Base-by-base conservation (phyloP, 2,113 vertebrate genomes). In the Nothoprocta pentlandii region DNA sequence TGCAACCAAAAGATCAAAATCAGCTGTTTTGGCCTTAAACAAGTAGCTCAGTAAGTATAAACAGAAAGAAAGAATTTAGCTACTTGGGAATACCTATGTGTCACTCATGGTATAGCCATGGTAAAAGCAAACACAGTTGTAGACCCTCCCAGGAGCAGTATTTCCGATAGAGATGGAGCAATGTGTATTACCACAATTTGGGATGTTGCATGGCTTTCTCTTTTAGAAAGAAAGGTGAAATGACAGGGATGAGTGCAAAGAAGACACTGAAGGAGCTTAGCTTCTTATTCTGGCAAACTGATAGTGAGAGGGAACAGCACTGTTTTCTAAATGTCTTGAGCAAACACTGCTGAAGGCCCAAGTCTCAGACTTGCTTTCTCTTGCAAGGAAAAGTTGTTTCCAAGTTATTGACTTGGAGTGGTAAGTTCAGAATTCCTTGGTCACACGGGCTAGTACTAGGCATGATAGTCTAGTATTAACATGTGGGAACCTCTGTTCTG, bases 71-170 rank as follows among this genome's bases (percentile, higher is more conserved):
- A 39, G 12, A 12, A 15, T 6, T 16, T 66, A 82, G 6, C 23
- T 88, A 1, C 16, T 58, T 5, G 0, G 34, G 16, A 16, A 23
- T 34, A 39, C 28, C 32, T 36, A 1, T 16, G 42, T 49, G 34
- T 41, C 62, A 59, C 46, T 0, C 30, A 12, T 0, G 0, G 5
- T 6, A 5, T 1, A 20, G 46, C 46, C 36, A 5, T 6, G 9
- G 34, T 15, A 58, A 82, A 85, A 19, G 9, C 58, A 73, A 59
- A 14, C 4, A 8, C 30, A 4, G 14, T 8, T 59, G 16, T 1
- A 8, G 41, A 17, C 16, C 8, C 2, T 42, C 21, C 25, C 12
- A 6, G 20, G 16, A 14, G 21, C 34, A 39, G 10, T 41, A 10
- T 85, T 70, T 64, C 51, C 56, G 30, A 16, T 34, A 39, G 25